Base-by-base conservation (phyloP, 2,113 vertebrate species). In the Entelurus aequoreus region DNA sequence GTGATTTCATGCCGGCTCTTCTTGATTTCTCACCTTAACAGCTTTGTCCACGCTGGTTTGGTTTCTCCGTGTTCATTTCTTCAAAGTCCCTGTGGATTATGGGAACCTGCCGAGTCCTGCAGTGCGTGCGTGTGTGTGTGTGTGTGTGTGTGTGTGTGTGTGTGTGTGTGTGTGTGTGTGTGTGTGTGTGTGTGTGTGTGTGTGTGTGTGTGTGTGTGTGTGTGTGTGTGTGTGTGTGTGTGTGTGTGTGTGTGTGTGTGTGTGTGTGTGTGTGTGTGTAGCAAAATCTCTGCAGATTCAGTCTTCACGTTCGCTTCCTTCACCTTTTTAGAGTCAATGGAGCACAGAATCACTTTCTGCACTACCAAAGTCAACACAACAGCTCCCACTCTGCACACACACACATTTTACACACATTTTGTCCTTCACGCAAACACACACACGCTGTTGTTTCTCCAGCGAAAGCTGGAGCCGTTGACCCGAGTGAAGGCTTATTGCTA, bases 311-410 rank as follows among this genome's bases (percentile, higher is more conserved):
- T 72, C 58, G 62, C 53, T 77, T 64, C 63, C 49, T 48, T 63
- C 21, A 9, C 51, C 62, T 42, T 40, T 28, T 46, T 58, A 61
- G 53, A 71, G 58, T 72, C 72, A 67, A 35, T 68, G 62, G 67
- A 68, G 75, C 72, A 62, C 36, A 62, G 51, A 54, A 46, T 77
- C 65, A 69, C 68, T 75, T 70, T 66, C 65, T 63, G 65, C 66
- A 8, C 61, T 62, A 36, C 61, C 63, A 60, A 54, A 66, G 66
- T 83, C 72, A 76, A 75, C 63, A 66, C 64, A 73, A 40, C 63
- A 71, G 71, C 60, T 71, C 60, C 35, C 63, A 56, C 58, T 7
- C 8, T 50, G 16, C 15, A 42, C 11, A 44, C 13, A 10, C 59
- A 40, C 47, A 52, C 11, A 46, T 44, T 28, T 28, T 28, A 46